Percentiles rank a stretch among this genome's conserved stretches.
Conservation (phyloP, 2,888 invertebrate genomes). For the Xylocampa areola region DNA sequence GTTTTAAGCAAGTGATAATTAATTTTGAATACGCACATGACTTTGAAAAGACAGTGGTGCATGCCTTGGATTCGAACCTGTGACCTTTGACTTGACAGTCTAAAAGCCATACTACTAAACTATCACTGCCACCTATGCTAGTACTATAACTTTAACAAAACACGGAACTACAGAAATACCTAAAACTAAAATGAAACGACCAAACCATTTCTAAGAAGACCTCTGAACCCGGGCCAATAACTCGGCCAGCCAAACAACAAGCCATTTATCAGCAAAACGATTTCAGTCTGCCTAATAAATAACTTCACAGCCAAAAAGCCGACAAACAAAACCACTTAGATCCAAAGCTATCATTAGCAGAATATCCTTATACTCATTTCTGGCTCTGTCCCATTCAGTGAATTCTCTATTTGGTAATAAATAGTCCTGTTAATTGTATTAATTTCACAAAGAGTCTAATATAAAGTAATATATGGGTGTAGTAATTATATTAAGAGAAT, state of each 20-base stretch:
- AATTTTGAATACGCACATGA: too few species aligned
- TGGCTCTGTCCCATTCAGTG: slow-evolving; percentile 45
- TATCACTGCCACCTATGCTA: too few species aligned
- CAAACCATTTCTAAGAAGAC: slow-evolving; percentile 23
- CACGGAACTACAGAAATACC: slow-evolving; percentile 1
- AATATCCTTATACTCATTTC: slow-evolving; percentile 53
- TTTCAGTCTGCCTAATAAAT: slow-evolving; percentile 70
- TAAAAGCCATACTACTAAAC: too few species aligned
- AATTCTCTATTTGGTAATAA: slow-evolving; percentile 57
- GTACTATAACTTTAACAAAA: not conserved
- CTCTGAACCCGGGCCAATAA: slow-evolving; percentile 46
- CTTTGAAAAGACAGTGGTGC: too few species aligned
- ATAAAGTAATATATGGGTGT: slow-evolving; percentile 21
- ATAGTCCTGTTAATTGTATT: slow-evolving; percentile 47
- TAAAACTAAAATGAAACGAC: slow-evolving; percentile 22
- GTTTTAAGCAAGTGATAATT: too few species aligned
- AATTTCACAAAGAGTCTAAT: slow-evolving; percentile 50
- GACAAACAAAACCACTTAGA: slow-evolving; percentile 76
- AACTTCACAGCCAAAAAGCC: slow-evolving; percentile 71
- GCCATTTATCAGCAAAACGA: slow-evolving; percentile 68
- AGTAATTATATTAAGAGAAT: slow-evolving; percentile 39
- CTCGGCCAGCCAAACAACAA: slow-evolving; percentile 48
- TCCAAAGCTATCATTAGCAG: slow-evolving; percentile 67
- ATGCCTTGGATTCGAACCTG: too few species aligned
- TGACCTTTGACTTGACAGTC: too few species aligned